Conservation (phyloP, 2,113 vertebrate species). For the Prunella himalayana region DNA sequence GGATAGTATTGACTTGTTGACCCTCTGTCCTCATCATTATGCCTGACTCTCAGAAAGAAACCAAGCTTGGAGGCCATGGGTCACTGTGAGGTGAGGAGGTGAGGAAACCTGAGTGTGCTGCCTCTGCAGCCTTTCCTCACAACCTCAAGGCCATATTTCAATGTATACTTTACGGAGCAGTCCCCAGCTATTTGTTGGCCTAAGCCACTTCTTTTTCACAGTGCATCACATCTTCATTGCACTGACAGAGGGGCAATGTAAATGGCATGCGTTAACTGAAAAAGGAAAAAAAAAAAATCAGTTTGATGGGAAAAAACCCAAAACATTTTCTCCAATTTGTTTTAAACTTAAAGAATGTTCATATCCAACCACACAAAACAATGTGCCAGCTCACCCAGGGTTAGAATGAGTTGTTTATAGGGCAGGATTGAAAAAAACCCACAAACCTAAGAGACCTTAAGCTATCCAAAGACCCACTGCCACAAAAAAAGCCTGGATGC, state of each 20-base stretch:
- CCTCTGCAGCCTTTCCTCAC: not conserved
- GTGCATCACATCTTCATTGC: rapidly evolving
- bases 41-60: not conserved
- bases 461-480: not conserved
- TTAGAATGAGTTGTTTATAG: not conserved
- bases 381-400: not conserved
- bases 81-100: not conserved
- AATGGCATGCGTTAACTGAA: not conserved
- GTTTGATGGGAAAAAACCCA: rapidly evolving
- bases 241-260: rapidly evolving
- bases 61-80: not conserved
- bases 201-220: not conserved
- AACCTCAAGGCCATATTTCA: not conserved
- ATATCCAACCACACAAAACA: not conserved
- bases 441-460: not conserved
- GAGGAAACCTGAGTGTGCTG: not conserved
- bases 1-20: not conserved
- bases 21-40: not conserved
- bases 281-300: not conserved
- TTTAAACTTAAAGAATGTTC: not conserved
- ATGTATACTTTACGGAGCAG: rapidly evolving
- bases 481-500: not conserved
- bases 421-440: not conserved
- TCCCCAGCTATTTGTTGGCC: not conserved
- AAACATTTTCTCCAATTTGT: not conserved